Evolutionary conservation across 1,140 invertebrate genomes (phyloP).

Genomic region (Latrodectus geometricus): DNA sequence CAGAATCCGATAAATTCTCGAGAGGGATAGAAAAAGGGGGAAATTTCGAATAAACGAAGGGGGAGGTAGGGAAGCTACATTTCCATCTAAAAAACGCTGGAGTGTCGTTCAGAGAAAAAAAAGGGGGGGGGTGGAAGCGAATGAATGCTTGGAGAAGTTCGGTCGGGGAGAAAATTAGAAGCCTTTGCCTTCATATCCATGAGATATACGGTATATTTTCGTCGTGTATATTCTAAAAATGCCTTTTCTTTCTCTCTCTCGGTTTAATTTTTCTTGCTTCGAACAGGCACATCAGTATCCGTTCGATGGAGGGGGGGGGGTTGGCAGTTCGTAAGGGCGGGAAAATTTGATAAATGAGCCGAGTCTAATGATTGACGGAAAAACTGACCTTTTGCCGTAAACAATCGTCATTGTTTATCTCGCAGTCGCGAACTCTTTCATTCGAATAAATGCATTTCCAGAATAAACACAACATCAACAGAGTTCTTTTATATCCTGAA

Average conservation of each 20-base stretch:
- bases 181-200: slow-evolving; percentile 9
- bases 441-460: no score
- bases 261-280: not conserved
- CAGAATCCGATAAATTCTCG: slow-evolving; percentile 56
- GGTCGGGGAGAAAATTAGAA: slow-evolving; percentile 59
- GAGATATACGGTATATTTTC: no score
- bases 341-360: slow-evolving; percentile 54
- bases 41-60: not conserved
- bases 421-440: no score
- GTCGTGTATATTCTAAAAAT: not conserved
- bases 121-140: not conserved
- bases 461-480: no score
- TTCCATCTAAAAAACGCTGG: not conserved
- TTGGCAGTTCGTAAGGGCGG: no score
- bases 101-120: slow-evolving; percentile 1
- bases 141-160: slow-evolving; percentile 22
- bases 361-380: slow-evolving; percentile 51
- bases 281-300: no score
- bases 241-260: slow-evolving; percentile 17
- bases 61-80: not conserved
- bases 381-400: slow-evolving; percentile 33
- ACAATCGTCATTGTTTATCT: slow-evolving; percentile 24
- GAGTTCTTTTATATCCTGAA: no score
- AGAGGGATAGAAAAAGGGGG: slow-evolving; percentile 2
- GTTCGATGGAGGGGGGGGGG: no score